Conservation (phyloP, 2,888 invertebrate genomes). For the Drosophila maculinotata region DNA sequence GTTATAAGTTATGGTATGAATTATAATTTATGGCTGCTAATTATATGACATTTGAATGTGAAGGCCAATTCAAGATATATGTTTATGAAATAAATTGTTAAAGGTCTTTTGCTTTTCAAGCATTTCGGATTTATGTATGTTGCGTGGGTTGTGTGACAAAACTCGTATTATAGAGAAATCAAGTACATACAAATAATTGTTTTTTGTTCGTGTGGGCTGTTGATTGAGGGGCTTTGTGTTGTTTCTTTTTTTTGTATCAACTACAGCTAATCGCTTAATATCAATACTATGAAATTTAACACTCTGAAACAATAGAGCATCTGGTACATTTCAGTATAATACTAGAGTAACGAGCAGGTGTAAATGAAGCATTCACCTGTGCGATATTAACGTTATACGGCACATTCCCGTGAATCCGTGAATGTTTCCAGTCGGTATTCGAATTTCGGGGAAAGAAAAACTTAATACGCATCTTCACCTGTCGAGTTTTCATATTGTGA, state of each 20-base stretch:
- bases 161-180: constrained; percentile 19
- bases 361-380: constrained; percentile 2
- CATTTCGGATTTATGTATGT: constrained; percentile 40
- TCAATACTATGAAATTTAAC: not conserved
- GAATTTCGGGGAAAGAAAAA: constrained; percentile 4
- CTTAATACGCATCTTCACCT: constrained; percentile 26
- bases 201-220: constrained; percentile 42
- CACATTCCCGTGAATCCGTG: not conserved
- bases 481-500: constrained; percentile 28
- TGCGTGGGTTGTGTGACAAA: constrained; percentile 48
- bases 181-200: constrained; percentile 12
- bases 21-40: constrained; percentile 28
- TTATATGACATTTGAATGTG: constrained; percentile 59
- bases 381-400: not conserved
- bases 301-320: not conserved
- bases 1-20: constrained; percentile 19
- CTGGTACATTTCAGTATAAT: not conserved
- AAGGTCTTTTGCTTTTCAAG: constrained; percentile 39
- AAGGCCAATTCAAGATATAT: constrained; percentile 54
- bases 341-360: not conserved
- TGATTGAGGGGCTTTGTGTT: constrained; percentile 30
- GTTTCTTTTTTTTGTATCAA: constrained; percentile 3
- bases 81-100: constrained; percentile 37
- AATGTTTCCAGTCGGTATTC: constrained; percentile 3
- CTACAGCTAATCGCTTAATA: constrained; percentile 19